Base-by-base conservation (phyloP, 2,888 invertebrate genomes). In the Catocala nupta region DNA sequence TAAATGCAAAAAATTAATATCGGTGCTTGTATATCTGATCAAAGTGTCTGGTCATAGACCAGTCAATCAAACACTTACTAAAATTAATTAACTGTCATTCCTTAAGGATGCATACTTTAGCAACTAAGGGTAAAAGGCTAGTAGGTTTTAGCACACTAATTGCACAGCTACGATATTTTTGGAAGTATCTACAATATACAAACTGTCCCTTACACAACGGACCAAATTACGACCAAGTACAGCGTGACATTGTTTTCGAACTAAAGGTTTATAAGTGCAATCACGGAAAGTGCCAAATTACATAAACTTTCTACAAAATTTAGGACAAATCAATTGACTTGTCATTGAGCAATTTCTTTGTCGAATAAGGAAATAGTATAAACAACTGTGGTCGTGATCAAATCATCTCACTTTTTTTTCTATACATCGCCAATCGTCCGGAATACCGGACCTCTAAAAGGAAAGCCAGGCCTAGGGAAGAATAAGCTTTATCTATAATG, bases 231-330 rank as follows among this genome's bases (percentile, higher is more conserved):
- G 11, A 13, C 13, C 34, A 55, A 48, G 34, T 39, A 57, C 7
- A 49, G 9, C 43, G n/a, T 52, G 33, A 58, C 25, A 62, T 45
- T 49, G 60, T 59, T 61, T 47, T 62, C 43, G 57, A 67, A 64
- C 53, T 62, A 12, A 34, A 45, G 10, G 56, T 55, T 57, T 43
- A 12, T 59, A 62, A 63, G n/a, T 13, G 53, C 63, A 63, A 74
- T 65, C 60, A 64, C 55, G 63, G 59, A 69, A 42, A 64, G 13
- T 60, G 48, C 36, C 34, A 52, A 52, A 50, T 69, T 74, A 65
- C 65, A 49, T 64, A 68, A 68, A 73, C 73, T 73, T 66, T 73
- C 71, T 66, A 66, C 49, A 59, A 54, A 65, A 70, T 65, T 66
- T 57, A 59, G 54, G 57, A 34, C 50, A 63, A 57, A 59, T 56